Percentiles rank a stretch among this genome's conserved stretches.
Evolutionary conservation across 2,888 invertebrate genomes (phyloP).

Genomic region (Agrochola lychnidis): DNA sequence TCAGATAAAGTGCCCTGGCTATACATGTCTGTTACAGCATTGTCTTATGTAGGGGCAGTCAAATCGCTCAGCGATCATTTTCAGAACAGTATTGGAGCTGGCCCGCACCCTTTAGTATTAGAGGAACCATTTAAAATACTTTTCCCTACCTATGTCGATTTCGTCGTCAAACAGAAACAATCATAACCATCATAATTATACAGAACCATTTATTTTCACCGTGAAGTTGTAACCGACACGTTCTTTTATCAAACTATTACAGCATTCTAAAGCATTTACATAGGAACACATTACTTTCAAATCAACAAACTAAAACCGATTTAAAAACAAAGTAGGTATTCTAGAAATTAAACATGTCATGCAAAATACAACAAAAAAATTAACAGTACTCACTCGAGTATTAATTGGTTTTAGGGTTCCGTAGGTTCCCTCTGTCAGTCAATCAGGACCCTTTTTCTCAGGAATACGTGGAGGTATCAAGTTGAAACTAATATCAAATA

Average conservation of each 20-base stretch:
- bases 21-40: no score
- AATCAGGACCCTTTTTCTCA: no score
- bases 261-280: not conserved
- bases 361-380: not conserved
- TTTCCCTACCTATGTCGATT: not conserved
- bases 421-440: no score
- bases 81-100: no score
- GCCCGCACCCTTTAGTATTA: not conserved
- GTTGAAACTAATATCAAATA: no score
- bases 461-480: no score
- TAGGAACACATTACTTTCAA: not conserved
- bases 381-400: constrained; percentile 6
- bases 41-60: no score
- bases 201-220: no score
- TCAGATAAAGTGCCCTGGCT: no score
- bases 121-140: not conserved
- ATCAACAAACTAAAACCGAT: not conserved
- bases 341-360: not conserved
- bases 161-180: not conserved
- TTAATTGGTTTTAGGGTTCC: not conserved
- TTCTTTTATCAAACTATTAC: not conserved
- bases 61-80: no score
- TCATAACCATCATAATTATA: not conserved
- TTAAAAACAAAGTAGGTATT: not conserved
- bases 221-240: no score